Evolutionary conservation across 1,140 invertebrate species (phyloP).

Genomic region (Chironomus striatipennis): DNA sequence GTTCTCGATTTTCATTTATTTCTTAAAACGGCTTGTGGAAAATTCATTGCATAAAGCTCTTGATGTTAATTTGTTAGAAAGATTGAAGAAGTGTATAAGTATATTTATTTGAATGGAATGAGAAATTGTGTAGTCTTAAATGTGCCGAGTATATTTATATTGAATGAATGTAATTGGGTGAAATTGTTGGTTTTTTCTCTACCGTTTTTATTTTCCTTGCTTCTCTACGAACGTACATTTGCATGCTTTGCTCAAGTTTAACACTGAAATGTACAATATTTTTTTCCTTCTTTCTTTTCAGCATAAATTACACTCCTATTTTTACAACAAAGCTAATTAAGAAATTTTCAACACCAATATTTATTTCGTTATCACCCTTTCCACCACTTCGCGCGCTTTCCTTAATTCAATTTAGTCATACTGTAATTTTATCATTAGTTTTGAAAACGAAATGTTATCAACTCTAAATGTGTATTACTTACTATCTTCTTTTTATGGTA

Average conservation of each 20-base stretch:
- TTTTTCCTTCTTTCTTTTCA: neutral
- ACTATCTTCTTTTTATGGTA: neutral
- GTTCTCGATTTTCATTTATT: no score
- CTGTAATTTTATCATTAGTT: neutral
- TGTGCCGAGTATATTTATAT: neutral
- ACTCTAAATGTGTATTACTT: neutral
- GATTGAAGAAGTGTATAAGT: conserved; percentile 5
- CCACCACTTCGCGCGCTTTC: neutral
- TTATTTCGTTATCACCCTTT: neutral
- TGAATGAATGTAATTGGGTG: conserved; percentile 7
- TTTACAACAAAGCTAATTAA: conserved; percentile 8
- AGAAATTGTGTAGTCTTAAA: neutral
- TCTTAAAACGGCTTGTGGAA: neutral
- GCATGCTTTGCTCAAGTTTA: neutral
- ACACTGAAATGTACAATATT: neutral
- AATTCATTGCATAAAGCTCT: conserved; percentile 8
- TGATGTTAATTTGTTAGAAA: conserved; percentile 20
- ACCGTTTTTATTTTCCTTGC: neutral
- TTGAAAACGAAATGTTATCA: neutral
- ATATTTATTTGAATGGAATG: neutral
- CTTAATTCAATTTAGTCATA: neutral
- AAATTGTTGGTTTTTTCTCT: neutral
- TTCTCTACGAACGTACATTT: neutral
- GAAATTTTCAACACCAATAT: conserved; percentile 1
- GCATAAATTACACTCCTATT: neutral